A percentile compares a stretch with the other conserved stretches of the same genome.
phyloP scores from a whole-genome alignment of 2,888 invertebrate species.

The Drosophila histrio region DNA sequence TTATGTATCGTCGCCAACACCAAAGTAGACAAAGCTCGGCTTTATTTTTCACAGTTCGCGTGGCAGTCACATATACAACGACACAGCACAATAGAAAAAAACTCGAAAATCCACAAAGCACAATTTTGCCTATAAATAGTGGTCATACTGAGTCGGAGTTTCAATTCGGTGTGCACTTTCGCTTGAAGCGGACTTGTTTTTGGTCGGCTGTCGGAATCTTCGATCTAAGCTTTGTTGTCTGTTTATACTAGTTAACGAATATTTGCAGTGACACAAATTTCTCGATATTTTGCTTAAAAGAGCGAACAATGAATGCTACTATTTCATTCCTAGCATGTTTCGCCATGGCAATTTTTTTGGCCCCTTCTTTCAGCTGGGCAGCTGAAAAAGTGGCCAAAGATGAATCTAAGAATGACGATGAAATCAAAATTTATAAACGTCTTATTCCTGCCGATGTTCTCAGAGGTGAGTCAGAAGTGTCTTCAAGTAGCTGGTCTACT shows the following conservation, averaged over 20 bases:
- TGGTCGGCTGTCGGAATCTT: conserved; percentile 33
- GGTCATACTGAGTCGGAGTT: conserved; percentile 55
- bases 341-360: conserved; percentile 22
- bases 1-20: neutral
- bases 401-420: conserved; percentile 76
- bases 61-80: neutral
- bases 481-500: neutral
- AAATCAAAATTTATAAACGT: conserved; percentile 90
- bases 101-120: conserved; percentile 34
- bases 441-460: conserved; percentile 95
- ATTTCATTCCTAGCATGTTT: conserved; percentile 20
- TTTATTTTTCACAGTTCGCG: conserved; percentile 19
- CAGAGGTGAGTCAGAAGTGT: conserved; percentile 87
- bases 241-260: neutral
- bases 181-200: conserved; percentile 62
- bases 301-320: conserved; percentile 32
- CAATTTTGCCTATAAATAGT: conserved; percentile 77
- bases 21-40: conserved; percentile 30
- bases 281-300: neutral
- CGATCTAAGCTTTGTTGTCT: conserved; percentile 15
- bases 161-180: conserved; percentile 81
- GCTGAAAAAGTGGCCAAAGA: conserved; percentile 19
- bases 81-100: conserved; percentile 17
- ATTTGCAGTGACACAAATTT: neutral
- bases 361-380: conserved; percentile 6